Conservation (phyloP, 2,113 vertebrate genomes). For the Synchiropus splendidus region DNA sequence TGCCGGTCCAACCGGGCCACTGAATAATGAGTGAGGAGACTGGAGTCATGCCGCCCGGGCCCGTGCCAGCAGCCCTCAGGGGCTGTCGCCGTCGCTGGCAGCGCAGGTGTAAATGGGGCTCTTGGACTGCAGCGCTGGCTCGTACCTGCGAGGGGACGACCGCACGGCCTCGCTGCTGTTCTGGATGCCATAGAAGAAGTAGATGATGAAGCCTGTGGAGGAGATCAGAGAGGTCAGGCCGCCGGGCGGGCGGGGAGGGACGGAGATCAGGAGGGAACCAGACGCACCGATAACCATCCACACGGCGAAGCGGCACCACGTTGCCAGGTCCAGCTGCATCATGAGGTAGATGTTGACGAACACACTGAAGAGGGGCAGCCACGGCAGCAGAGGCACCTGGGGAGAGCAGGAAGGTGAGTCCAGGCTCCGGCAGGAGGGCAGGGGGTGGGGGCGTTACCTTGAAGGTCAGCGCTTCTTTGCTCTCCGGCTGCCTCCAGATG, state of each 20-base stretch:
- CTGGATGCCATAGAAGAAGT: slow-evolving; percentile 81
- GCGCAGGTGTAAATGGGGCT: slow-evolving; percentile 54
- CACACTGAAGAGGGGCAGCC: slow-evolving; percentile 82
- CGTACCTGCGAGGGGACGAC: slow-evolving; percentile 37
- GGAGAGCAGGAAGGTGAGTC: neutral
- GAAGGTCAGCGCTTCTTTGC: slow-evolving; percentile 74
- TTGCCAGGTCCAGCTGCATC: slow-evolving; percentile 80
- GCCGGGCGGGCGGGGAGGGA: too few species aligned
- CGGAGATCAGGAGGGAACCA: neutral
- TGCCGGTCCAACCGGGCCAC: too few species aligned
- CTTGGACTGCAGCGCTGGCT: slow-evolving; percentile 41
- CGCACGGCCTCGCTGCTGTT: slow-evolving; percentile 74
- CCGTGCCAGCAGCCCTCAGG: slow-evolving; percentile 27
- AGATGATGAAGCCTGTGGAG: slow-evolving; percentile 78
- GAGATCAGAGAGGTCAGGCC: neutral
- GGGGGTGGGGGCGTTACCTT: slow-evolving; percentile 67
- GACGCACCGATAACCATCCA: slow-evolving; percentile 81
- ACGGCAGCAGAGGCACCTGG: slow-evolving; percentile 84
- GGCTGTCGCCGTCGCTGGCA: slow-evolving; percentile 45
- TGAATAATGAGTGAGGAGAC: slow-evolving; percentile 7
- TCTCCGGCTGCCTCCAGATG: slow-evolving; percentile 87
- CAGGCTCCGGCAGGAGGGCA: too few species aligned
- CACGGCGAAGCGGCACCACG: slow-evolving; percentile 81
- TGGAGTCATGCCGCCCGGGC: slow-evolving; percentile 5
- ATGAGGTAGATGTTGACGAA: slow-evolving; percentile 94